These are phyloP conservation scores for Lutraria lutraria DNA, from an alignment of 2,888 invertebrate genomes.

Conservation along the genomic window DNA sequence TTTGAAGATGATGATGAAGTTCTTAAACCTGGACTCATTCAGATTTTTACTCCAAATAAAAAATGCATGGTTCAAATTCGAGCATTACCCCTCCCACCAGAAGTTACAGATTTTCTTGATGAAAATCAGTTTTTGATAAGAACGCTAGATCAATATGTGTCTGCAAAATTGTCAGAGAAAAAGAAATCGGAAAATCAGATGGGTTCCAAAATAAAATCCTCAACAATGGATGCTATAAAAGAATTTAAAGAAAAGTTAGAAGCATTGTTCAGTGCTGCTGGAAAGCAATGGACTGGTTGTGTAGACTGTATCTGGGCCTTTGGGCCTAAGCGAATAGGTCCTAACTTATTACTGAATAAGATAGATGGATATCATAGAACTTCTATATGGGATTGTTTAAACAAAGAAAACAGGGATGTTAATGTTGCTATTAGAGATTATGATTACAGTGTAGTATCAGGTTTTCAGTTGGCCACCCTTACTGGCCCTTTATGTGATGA, in stretches of 20 bases:
- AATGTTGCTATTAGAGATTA: conserved; percentile 77
- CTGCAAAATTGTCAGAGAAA: conserved; percentile 54
- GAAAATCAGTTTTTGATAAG: conserved; percentile 91
- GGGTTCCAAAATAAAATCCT: conserved; percentile 68
- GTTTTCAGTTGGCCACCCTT: conserved; percentile 90
- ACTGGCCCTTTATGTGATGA: conserved; percentile 98
- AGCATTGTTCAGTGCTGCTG: conserved; percentile 89
- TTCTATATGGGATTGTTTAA: conserved; percentile 86
- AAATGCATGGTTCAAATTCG: conserved; percentile 91
- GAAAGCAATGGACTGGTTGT: conserved; percentile 87
- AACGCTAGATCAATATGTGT: conserved; percentile 88
- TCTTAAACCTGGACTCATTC: conserved; percentile 79
- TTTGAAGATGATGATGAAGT: conserved; percentile 77
- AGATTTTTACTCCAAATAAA: conserved; percentile 91
- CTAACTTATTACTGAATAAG: conserved; percentile 95
- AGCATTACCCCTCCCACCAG: conserved; percentile 92
- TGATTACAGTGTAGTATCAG: conserved; percentile 89
- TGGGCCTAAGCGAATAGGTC: conserved; percentile 95
- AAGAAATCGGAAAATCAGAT: conserved; percentile 52
- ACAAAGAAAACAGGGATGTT: conserved; percentile 46
- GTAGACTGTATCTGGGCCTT: conserved; percentile 93
- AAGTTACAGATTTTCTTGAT: conserved; percentile 91
- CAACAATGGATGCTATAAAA: conserved; percentile 80
- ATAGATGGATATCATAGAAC: conserved; percentile 90
- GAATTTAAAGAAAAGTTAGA: conserved; percentile 89